These are phyloP conservation scores for Synanceia verrucosa DNA, from an alignment of 2,797 vertebrate genomes.

Conservation along the genomic window DNA sequence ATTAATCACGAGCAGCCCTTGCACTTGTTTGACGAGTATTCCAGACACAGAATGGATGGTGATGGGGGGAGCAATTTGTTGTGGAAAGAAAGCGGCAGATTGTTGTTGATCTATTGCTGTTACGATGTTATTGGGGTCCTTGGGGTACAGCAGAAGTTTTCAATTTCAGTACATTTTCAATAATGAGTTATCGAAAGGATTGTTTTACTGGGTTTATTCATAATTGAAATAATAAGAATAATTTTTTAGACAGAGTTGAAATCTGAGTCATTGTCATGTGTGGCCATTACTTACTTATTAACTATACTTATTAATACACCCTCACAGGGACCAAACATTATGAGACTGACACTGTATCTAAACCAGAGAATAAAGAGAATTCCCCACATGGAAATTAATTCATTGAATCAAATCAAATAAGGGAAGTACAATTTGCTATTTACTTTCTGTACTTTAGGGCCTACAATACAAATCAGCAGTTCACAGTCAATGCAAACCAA, in stretches of 20 bases:
- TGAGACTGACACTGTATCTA: slow-evolving; percentile 2
- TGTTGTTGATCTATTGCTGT: slow-evolving; percentile 54
- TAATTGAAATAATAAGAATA: slow-evolving; percentile 9
- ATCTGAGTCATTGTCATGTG: not conserved
- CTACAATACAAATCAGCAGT: slow-evolving; percentile 59
- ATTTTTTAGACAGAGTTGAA: not conserved
- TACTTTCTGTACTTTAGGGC: slow-evolving; percentile 48
- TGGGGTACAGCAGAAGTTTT: slow-evolving; percentile 45
- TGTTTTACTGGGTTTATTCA: not conserved
- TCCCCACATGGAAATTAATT: slow-evolving; percentile 39
- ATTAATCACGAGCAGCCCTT: slow-evolving; percentile 75
- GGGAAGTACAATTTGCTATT: slow-evolving; percentile 36
- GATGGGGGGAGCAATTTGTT: slow-evolving; percentile 68
- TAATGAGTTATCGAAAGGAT: not conserved
- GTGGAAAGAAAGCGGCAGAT: slow-evolving; percentile 71
- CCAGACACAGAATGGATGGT: slow-evolving; percentile 61
- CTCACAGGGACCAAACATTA: slow-evolving; percentile 5
- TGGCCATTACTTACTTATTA: slow-evolving; percentile 5
- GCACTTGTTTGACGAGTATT: slow-evolving; percentile 70
- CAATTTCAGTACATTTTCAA: no score
- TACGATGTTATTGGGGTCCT: slow-evolving; percentile 46
- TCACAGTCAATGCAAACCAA: slow-evolving; percentile 64
- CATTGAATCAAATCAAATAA: slow-evolving; percentile 40
- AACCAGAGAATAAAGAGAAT: slow-evolving; percentile 17
- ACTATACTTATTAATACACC: not conserved